Conservation (phyloP, 1,140 invertebrate species). For the Drosophila mojavensis region DNA sequence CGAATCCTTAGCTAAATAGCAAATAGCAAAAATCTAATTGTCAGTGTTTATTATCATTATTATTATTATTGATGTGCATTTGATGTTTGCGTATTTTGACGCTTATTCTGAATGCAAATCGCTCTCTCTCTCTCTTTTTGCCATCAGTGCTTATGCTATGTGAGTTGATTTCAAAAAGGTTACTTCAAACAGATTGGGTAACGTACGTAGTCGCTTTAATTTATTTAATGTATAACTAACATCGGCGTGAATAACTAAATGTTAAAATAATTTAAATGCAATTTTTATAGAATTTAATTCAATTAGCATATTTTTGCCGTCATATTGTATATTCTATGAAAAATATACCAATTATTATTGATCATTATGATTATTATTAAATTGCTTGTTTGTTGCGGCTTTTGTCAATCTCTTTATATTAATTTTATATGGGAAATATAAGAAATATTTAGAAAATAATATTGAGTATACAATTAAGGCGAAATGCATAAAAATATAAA, state of each 20-base stretch:
- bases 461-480: slow-evolving; percentile 31
- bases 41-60: slow-evolving; percentile 69
- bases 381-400: slow-evolving; percentile 83
- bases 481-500: slow-evolving; percentile 15
- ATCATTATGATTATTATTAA: slow-evolving; percentile 52
- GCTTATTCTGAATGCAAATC: slow-evolving; percentile 51
- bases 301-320: slow-evolving; percentile 70
- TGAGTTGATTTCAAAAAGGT: slow-evolving; percentile 20
- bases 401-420: slow-evolving; percentile 71
- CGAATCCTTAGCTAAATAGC: slow-evolving; percentile 68
- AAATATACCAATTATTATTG: slow-evolving; percentile 48
- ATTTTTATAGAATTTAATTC: slow-evolving; percentile 75
- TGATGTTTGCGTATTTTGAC: slow-evolving; percentile 59
- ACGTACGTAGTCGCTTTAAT: slow-evolving; percentile 17
- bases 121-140: background rate
- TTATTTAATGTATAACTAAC: slow-evolving; percentile 16
- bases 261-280: slow-evolving; percentile 56
- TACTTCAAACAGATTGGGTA: slow-evolving; percentile 2
- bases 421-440: slow-evolving; percentile 49
- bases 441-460: slow-evolving; percentile 63
- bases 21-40: slow-evolving; percentile 71
- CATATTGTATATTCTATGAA: slow-evolving; percentile 47
- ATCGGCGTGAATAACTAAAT: slow-evolving; percentile 35
- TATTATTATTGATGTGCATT: slow-evolving; percentile 72
- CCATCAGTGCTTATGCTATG: slow-evolving; percentile 20